phyloP scores from a whole-genome alignment of 2,797 vertebrate species.

The Ctenosaura bakeri region DNA sequence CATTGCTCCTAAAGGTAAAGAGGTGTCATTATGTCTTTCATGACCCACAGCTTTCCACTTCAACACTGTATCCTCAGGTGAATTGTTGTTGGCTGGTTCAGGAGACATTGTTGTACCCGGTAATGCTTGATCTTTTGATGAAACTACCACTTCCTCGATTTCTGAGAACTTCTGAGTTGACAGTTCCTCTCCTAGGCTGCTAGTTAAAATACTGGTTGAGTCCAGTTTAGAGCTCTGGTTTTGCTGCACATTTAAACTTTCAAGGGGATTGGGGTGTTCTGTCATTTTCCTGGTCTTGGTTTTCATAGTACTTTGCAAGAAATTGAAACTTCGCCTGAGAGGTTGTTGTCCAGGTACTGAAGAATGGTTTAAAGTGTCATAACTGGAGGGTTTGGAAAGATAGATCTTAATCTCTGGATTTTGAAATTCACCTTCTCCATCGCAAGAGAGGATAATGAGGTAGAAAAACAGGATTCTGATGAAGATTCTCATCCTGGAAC shows the following conservation, averaged over 20 bases:
- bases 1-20: rapidly evolving
- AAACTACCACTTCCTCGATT: rapidly evolving
- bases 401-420: background rate
- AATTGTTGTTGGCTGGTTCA: rapidly evolving
- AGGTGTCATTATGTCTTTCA: background rate
- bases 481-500: conserved; percentile 62
- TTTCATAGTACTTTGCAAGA: conserved; percentile 58
- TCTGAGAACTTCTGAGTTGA: conserved; percentile 30
- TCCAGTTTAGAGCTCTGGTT: conserved; percentile 51
- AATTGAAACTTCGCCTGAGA: conserved; percentile 58
- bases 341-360: conserved; percentile 58
- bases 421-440: background rate
- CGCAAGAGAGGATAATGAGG: conserved; percentile 46
- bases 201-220: conserved; percentile 47
- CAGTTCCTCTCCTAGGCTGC: conserved; percentile 34
- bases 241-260: conserved; percentile 64
- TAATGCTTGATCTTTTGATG: conserved; percentile 18
- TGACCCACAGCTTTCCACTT: conserved; percentile 14
- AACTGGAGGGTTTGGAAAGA: background rate
- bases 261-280: conserved; percentile 22
- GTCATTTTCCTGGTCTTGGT: conserved; percentile 56
- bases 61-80: background rate
- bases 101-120: conserved; percentile 6
- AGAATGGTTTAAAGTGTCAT: conserved; percentile 52
- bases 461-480: conserved; percentile 39